phyloP scores from a whole-genome alignment of 2,113 vertebrate species.

The Micromys minutus region DNA sequence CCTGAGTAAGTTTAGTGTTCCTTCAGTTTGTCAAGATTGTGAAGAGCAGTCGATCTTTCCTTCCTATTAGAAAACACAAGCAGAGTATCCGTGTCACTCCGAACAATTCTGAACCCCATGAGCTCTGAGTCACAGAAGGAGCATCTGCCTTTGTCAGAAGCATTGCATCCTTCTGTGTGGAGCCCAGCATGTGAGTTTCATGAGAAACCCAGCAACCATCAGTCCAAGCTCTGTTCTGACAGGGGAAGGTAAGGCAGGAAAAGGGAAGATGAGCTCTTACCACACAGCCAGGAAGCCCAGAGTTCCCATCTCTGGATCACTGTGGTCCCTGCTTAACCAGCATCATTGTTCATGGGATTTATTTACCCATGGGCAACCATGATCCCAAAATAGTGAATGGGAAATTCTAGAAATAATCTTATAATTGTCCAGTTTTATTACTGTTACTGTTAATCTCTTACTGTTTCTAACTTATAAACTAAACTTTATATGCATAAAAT shows the following conservation, averaged over 20 bases:
- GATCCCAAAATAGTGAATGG: not conserved
- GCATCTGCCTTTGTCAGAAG: not conserved
- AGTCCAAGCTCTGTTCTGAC: not conserved
- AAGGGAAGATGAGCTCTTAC: not conserved
- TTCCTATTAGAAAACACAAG: constrained; percentile 12
- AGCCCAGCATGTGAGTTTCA: not conserved
- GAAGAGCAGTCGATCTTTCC: constrained; percentile 12
- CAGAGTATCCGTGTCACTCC: not conserved
- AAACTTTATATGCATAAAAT: not conserved
- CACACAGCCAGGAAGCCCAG: not conserved
- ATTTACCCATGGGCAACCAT: not conserved
- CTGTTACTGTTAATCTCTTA: not conserved
- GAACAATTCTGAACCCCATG: not conserved
- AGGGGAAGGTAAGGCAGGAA: not conserved
- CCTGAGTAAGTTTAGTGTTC: not conserved
- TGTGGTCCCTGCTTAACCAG: not conserved
- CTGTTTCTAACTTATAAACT: not conserved
- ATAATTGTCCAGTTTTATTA: not conserved
- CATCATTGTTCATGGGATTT: not conserved
- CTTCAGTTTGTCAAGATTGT: constrained; percentile 19
- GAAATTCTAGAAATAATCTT: not conserved
- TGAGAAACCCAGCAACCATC: not conserved
- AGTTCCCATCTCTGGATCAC: not conserved
- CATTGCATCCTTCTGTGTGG: not conserved
- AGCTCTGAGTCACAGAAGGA: not conserved